phyloP scores from a whole-genome alignment of 2,888 invertebrate species.

The Clivina fossor region DNA sequence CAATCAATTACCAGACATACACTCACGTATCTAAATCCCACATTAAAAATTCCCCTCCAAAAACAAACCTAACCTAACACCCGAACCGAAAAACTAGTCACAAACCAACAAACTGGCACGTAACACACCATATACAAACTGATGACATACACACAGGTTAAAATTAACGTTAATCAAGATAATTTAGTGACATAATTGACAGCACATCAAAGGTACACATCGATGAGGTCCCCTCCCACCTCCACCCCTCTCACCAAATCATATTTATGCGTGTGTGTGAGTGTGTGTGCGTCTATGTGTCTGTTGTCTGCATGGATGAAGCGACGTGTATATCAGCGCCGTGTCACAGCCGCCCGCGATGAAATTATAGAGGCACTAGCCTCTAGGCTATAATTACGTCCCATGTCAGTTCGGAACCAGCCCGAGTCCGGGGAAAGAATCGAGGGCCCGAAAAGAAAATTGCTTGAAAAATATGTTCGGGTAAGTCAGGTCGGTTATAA shows the following conservation, averaged over 20 bases:
- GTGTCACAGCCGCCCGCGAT: constrained; percentile 48
- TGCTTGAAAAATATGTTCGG: constrained; percentile 50
- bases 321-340: constrained; percentile 31
- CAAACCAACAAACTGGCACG: constrained; percentile 5
- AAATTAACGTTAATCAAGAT: constrained; percentile 34
- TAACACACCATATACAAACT: background rate
- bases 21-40: no score
- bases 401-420: constrained; percentile 44
- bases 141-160: constrained; percentile 30
- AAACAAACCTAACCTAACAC: constrained; percentile 18
- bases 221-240: background rate
- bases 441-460: no score
- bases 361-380: constrained; percentile 50
- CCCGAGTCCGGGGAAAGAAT: no score
- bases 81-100: constrained; percentile 3
- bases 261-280: background rate
- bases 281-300: background rate
- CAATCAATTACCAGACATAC: no score
- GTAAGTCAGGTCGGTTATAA: constrained; percentile 33
- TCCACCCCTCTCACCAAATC: background rate
- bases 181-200: constrained; percentile 34
- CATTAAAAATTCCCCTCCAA: no score
- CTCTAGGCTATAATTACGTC: constrained; percentile 52
- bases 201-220: constrained; percentile 30
- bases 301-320: background rate